These are phyloP conservation scores for Catocala nupta DNA, from an alignment of 2,888 invertebrate genomes.

Conservation along the genomic window DNA sequence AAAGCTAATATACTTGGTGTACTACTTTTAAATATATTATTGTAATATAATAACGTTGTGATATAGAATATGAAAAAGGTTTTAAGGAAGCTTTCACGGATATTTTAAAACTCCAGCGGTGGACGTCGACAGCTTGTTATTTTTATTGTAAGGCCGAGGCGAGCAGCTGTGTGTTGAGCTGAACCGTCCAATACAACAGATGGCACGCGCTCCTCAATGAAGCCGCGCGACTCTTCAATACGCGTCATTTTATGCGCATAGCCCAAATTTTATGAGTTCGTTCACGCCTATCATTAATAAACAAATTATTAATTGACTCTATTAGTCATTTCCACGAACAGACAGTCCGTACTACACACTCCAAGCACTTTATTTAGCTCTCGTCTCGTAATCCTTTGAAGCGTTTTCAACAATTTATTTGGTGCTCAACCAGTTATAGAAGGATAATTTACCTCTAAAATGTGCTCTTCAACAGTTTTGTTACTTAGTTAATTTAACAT, in stretches of 20 bases:
- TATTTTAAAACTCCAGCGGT: conserved; percentile 35
- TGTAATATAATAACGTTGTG: too few relatives aligned
- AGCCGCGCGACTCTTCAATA: conserved; percentile 1
- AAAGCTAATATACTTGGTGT: too few relatives aligned
- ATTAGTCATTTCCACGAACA: conserved; percentile 7
- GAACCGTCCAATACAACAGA: conserved; percentile 7
- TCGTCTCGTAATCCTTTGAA: neutral
- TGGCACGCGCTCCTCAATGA: conserved; percentile 11
- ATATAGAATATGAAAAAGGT: neutral
- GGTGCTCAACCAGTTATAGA: neutral
- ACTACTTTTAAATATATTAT: too few relatives aligned
- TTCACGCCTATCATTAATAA: conserved; percentile 25
- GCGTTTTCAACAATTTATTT: neutral
- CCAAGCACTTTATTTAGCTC: neutral
- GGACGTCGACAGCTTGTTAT: conserved; percentile 35
- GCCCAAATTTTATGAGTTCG: conserved; percentile 41
- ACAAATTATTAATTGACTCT: conserved; percentile 15
- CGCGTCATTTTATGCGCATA: neutral
- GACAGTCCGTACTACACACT: neutral
- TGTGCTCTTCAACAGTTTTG: neutral
- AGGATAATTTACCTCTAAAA: neutral
- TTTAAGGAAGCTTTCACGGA: conserved; percentile 15
- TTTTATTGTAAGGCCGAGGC: conserved; percentile 40
- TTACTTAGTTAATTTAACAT: neutral
- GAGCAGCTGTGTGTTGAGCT: conserved; percentile 2